These are phyloP conservation scores for Pterocles gutturalis DNA, from an alignment of 2,113 vertebrate species.

Conservation along the genomic window DNA sequence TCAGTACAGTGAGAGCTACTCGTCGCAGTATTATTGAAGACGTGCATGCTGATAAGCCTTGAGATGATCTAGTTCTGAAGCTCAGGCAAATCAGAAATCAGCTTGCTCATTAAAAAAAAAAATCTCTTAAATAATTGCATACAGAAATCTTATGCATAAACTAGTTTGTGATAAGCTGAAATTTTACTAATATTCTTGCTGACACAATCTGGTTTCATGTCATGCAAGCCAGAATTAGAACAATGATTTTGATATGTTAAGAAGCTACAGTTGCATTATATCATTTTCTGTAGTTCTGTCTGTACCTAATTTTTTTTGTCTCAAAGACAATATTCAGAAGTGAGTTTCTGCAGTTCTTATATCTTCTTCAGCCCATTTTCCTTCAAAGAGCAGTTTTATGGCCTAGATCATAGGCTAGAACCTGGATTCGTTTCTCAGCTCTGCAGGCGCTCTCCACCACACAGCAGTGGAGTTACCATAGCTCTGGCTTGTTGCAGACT, in stretches of 20 bases:
- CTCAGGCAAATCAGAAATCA: neutral
- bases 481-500: neutral
- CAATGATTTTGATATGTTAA: neutral
- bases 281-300: neutral
- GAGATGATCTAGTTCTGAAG: neutral
- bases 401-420: neutral
- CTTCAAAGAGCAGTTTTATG: neutral
- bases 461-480: neutral
- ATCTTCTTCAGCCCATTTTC: neutral
- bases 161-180: neutral
- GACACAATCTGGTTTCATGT: neutral
- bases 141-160: neutral
- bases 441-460: neutral
- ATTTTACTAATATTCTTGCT: neutral
- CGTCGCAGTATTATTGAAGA: neutral
- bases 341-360: neutral
- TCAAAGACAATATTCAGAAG: neutral
- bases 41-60: neutral
- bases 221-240: neutral
- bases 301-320: neutral
- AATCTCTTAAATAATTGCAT: neutral
- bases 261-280: neutral
- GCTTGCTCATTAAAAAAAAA: neutral
- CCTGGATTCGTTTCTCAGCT: neutral
- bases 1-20: neutral